Evolutionary conservation across 2,797 vertebrate species (phyloP).

Genomic region (Peromyscus eremicus): DNA sequence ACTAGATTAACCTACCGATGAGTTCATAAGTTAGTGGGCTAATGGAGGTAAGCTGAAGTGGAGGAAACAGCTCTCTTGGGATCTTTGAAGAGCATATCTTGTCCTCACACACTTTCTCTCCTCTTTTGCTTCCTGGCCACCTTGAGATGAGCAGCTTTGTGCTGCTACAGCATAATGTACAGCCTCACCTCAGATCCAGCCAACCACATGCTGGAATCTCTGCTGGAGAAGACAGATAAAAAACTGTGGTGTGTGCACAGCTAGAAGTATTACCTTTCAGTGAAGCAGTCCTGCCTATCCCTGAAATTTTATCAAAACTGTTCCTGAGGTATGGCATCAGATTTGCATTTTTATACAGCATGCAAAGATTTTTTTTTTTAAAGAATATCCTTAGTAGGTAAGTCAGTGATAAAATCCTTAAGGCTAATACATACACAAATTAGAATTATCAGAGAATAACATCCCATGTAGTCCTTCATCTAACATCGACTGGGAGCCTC

Average conservation of each 20-base stretch:
- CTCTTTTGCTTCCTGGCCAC: not conserved
- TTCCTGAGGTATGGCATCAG: not conserved
- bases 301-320: constrained; percentile 50
- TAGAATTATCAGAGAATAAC: constrained; percentile 47
- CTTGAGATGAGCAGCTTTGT: not conserved
- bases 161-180: not conserved
- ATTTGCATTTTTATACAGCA: not conserved
- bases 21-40: not conserved
- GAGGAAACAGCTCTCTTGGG: not conserved
- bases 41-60: not conserved
- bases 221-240: not conserved
- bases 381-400: not conserved
- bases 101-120: not conserved
- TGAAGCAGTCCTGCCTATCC: not conserved
- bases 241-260: not conserved
- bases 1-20: not conserved
- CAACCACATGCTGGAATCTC: not conserved
- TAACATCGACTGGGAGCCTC: constrained; percentile 43
- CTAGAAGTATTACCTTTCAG: not conserved
- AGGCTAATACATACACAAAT: constrained; percentile 23
- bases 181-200: not conserved
- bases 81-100: not conserved
- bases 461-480: not conserved
- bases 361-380: not conserved
- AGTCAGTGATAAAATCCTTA: constrained; percentile 56